Conservation (phyloP, 2,888 invertebrate species). For the Encarsia formosa region DNA sequence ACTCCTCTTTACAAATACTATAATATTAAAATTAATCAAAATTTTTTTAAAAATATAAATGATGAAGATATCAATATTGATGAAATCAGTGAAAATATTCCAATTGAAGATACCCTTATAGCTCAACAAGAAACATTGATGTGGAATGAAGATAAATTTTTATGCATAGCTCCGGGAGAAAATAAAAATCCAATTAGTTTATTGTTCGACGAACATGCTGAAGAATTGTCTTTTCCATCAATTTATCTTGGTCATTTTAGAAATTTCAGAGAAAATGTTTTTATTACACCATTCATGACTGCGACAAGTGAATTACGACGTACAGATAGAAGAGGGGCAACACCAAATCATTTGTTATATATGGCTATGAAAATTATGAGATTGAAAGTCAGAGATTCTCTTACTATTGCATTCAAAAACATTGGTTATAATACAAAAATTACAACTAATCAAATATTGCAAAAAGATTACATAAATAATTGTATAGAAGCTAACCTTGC, state of each 20-base stretch:
- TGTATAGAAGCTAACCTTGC: conserved; percentile 42
- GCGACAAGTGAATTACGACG: conserved; percentile 31
- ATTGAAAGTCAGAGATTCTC: conserved; percentile 28
- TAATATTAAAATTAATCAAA: conserved; percentile 8
- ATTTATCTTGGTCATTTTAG: conserved; percentile 27
- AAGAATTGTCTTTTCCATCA: conserved; percentile 37
- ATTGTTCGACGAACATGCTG: conserved; percentile 41
- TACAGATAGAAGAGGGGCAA: conserved; percentile 38
- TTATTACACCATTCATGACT: conserved; percentile 22
- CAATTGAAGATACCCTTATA: conserved; percentile 19
- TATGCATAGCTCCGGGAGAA: conserved; percentile 25
- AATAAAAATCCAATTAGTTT: conserved; percentile 20
- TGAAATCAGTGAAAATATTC: conserved; percentile 25
- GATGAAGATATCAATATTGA: background rate
- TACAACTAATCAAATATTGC: conserved; percentile 37
- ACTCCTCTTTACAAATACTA: conserved; percentile 26
- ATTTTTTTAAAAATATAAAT: conserved; percentile 1
- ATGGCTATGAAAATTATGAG: conserved; percentile 36
- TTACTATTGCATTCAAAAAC: conserved; percentile 34
- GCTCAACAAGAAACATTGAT: conserved; percentile 26
- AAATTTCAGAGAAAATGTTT: conserved; percentile 15
- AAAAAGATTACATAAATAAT: conserved; percentile 36
- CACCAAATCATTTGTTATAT: conserved; percentile 37
- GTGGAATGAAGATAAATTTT: conserved; percentile 26
- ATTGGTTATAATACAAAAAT: conserved; percentile 36